Conservation (phyloP, 2,113 vertebrate genomes). For the Salvator merianae region DNA sequence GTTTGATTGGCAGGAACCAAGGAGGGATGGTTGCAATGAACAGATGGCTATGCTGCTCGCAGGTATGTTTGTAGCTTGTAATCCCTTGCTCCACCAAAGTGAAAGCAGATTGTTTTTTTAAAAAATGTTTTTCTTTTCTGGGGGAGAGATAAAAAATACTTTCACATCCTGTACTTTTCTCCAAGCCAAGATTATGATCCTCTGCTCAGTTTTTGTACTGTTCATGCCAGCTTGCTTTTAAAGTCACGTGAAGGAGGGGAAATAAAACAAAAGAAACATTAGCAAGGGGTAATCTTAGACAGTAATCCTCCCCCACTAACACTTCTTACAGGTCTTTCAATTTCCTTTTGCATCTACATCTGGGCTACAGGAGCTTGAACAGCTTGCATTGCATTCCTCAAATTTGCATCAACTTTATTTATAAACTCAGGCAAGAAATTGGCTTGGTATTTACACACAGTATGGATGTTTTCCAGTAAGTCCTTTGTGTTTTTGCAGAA, state of each 20-base stretch:
- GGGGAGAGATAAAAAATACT: too few relatives aligned
- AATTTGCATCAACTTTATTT: slow-evolving; percentile 40
- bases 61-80: too few relatives aligned
- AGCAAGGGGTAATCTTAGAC: not conserved
- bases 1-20: too few relatives aligned
- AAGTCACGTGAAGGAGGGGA: too few relatives aligned
- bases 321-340: not conserved
- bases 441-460: slow-evolving; percentile 36
- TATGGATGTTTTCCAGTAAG: fast-evolving
- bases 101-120: too few relatives aligned
- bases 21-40: too few relatives aligned
- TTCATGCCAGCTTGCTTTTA: not conserved
- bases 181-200: not conserved
- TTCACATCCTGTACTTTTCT: too few relatives aligned
- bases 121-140: too few relatives aligned
- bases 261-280: not conserved
- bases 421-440: not conserved
- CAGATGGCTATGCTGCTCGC: too few relatives aligned
- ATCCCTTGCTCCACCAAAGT: too few relatives aligned
- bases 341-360: not conserved
- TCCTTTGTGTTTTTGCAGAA: not conserved
- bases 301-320: not conserved
- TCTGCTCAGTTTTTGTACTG: not conserved
- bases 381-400: slow-evolving; percentile 34
- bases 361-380: slow-evolving; percentile 28